Percentiles rank a stretch among this genome's conserved stretches.
phyloP scores from a whole-genome alignment of 2,888 invertebrate species.

The Cylloceria caligata region DNA sequence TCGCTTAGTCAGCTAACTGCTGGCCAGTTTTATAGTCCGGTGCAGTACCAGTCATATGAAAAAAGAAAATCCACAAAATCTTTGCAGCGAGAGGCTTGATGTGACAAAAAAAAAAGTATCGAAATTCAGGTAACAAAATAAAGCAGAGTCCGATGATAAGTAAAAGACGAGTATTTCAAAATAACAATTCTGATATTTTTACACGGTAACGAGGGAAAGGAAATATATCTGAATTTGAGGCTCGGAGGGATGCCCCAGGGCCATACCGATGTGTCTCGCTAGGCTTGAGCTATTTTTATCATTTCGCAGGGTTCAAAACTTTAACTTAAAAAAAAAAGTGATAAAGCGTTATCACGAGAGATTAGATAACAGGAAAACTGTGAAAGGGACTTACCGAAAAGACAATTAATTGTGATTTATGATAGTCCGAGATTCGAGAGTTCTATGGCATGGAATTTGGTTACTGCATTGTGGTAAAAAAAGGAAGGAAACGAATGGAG shows the following conservation, averaged over 20 bases:
- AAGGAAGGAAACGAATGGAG: conserved; percentile 26
- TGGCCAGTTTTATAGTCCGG: too few species aligned
- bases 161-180: background rate
- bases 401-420: background rate
- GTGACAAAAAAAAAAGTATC: too few species aligned
- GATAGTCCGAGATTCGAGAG: background rate
- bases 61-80: too few species aligned
- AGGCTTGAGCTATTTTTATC: conserved; percentile 4
- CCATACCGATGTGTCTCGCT: background rate
- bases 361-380: conserved; percentile 25
- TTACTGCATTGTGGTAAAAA: conserved; percentile 42
- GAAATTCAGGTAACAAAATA: background rate
- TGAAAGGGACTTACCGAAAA: conserved; percentile 15
- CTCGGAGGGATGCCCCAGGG: background rate
- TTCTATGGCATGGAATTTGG: conserved; percentile 32
- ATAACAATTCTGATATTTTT: background rate
- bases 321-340: background rate
- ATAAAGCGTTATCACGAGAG: conserved; percentile 13
- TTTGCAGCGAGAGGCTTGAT: too few species aligned
- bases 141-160: background rate
- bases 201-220: background rate
- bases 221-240: background rate
- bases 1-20: too few species aligned
- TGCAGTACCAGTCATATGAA: too few species aligned
- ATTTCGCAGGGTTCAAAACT: background rate